Percentiles rank a stretch among this genome's conserved stretches.
Conservation (phyloP, 1,140 invertebrate species). For the Araneus ventricosus region DNA sequence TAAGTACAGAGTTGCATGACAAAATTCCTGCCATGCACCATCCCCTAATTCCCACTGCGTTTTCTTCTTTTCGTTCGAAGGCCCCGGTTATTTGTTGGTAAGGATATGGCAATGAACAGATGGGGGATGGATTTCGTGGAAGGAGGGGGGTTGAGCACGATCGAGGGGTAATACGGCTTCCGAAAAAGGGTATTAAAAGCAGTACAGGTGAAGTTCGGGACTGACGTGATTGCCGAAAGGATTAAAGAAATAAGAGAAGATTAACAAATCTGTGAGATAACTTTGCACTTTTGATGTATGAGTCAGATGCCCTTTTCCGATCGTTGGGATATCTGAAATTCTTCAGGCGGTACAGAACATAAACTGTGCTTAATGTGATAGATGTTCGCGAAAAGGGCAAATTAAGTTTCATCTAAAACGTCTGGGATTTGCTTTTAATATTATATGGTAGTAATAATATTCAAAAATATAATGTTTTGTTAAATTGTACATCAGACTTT, state of each 20-base stretch:
- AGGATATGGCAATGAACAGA: conserved; percentile 33
- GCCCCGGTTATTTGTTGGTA: conserved; percentile 54
- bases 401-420: too few relatives aligned
- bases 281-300: neutral
- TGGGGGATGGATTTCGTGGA: neutral
- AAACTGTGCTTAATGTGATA: too few relatives aligned
- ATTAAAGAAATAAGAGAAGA: neutral
- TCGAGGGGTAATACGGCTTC: conserved; percentile 25
- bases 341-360: too few relatives aligned
- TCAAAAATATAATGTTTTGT: too few relatives aligned
- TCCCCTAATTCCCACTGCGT: conserved; percentile 52
- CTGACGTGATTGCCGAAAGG: neutral
- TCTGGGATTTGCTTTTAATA: too few relatives aligned
- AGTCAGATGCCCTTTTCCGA: too few relatives aligned
- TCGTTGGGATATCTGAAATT: too few relatives aligned
- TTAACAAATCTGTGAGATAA: neutral
- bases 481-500: too few relatives aligned
- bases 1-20: conserved; percentile 63
- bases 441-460: too few relatives aligned
- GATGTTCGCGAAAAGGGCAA: too few relatives aligned
- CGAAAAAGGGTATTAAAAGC: conserved; percentile 29
- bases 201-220: neutral
- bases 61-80: conserved; percentile 16
- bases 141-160: neutral
- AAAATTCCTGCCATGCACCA: conserved; percentile 48